phyloP scores from a whole-genome alignment of 2,113 vertebrate species.

The Phrynosoma platyrhinos region DNA sequence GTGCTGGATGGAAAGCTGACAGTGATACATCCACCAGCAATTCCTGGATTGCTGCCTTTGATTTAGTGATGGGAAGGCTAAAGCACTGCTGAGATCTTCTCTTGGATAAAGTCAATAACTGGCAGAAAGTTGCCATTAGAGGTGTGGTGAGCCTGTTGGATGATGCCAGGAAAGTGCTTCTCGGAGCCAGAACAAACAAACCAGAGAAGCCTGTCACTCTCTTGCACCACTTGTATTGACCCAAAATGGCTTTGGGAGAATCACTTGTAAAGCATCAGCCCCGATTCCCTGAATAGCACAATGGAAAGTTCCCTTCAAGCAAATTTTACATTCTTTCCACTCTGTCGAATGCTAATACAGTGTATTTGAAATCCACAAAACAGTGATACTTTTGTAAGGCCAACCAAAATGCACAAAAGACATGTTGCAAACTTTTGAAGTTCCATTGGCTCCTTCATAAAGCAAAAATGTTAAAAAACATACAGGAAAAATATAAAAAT shows the following conservation, averaged over 20 bases:
- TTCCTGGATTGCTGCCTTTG: neutral
- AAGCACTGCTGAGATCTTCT: neutral
- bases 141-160: fast-evolving
- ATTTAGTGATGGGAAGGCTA: neutral
- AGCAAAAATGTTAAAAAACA: too few relatives aligned
- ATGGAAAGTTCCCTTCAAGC: neutral
- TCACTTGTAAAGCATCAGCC: neutral
- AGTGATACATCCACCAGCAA: fast-evolving
- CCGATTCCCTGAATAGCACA: neutral
- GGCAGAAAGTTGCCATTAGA: neutral
- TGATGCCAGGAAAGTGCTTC: fast-evolving
- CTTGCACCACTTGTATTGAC: neutral
- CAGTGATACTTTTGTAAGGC: too few relatives aligned
- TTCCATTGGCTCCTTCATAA: too few relatives aligned
- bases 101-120: neutral
- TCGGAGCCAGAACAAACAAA: fast-evolving
- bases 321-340: neutral
- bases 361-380: neutral
- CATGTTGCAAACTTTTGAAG: too few relatives aligned
- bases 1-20: neutral
- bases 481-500: too few relatives aligned
- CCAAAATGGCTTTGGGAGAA: neutral
- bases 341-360: neutral
- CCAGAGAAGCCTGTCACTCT: neutral
- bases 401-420: too few relatives aligned